Percentiles rank a stretch among this genome's conserved stretches.
These are phyloP conservation scores for Habroteleia sp. DNA, from an alignment of 2,888 invertebrate species.

Conservation along the genomic window DNA sequence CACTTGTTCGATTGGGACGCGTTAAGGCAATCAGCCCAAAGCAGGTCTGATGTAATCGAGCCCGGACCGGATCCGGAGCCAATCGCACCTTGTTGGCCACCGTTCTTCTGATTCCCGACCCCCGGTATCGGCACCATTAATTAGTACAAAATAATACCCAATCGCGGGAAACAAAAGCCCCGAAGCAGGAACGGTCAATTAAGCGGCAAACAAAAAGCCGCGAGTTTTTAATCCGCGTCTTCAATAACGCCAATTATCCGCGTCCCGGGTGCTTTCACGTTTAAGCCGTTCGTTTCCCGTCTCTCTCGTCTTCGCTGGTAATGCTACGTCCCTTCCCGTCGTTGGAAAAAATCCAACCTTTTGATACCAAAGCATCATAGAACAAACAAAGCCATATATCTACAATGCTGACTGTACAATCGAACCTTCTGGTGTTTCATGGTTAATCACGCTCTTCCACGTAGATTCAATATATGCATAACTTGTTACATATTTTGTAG, in stretches of 20 bases:
- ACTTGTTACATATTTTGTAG: too few relatives aligned
- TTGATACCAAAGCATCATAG: too few relatives aligned
- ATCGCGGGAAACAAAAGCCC: slow-evolving; percentile 30
- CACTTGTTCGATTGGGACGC: too few relatives aligned
- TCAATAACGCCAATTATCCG: slow-evolving; percentile 59
- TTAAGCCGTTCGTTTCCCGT: slow-evolving; percentile 35
- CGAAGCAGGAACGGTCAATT: slow-evolving; percentile 36
- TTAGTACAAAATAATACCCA: slow-evolving; percentile 28
- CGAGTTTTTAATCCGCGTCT: slow-evolving; percentile 50
- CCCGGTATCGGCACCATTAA: slow-evolving; percentile 15
- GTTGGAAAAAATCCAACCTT: too few relatives aligned
- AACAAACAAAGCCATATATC: too few relatives aligned
- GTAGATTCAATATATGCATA: too few relatives aligned
- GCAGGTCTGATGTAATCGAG: background rate
- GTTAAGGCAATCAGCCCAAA: too few relatives aligned
- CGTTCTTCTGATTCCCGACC: background rate
- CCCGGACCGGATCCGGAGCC: background rate
- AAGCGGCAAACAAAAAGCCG: slow-evolving; percentile 49
- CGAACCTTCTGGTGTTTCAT: too few relatives aligned
- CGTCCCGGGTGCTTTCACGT: slow-evolving; percentile 45
- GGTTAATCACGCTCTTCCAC: too few relatives aligned
- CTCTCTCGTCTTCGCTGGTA: slow-evolving; percentile 44
- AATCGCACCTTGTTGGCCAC: background rate
- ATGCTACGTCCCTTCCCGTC: slow-evolving; percentile 52
- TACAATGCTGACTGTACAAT: too few relatives aligned